Percentiles rank a stretch among this genome's conserved stretches.
phyloP scores from a whole-genome alignment of 2,888 invertebrate species.

The Parthenolecanium corni region DNA sequence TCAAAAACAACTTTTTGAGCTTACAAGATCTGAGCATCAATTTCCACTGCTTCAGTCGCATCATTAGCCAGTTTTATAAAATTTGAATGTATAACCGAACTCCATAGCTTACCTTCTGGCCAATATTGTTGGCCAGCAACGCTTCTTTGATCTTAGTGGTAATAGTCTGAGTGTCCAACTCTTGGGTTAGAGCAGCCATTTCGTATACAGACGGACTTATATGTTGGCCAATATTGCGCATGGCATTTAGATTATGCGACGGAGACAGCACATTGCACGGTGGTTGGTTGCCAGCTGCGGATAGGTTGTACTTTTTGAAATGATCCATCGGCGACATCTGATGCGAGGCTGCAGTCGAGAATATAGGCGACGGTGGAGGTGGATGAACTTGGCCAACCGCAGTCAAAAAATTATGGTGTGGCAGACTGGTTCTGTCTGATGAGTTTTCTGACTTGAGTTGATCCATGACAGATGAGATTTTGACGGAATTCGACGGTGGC shows the following conservation, averaged over 20 bases:
- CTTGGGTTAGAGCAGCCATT: conserved; percentile 92
- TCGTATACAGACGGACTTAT: conserved; percentile 94
- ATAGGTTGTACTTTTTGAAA: conserved; percentile 31
- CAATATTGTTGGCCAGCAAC: conserved; percentile 89
- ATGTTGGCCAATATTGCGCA: conserved; percentile 67
- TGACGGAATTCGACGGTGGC: conserved; percentile 31
- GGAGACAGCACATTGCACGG: conserved; percentile 45
- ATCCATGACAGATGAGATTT: conserved; percentile 31
- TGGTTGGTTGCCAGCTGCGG: conserved; percentile 38
- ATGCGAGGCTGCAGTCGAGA: conserved; percentile 31
- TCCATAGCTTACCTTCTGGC: conserved; percentile 68
- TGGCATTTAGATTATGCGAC: conserved; percentile 43
- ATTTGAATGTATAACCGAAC: too few relatives aligned
- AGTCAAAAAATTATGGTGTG: conserved; percentile 30
- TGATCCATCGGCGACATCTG: conserved; percentile 31
- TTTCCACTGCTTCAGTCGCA: too few relatives aligned
- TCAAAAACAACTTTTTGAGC: too few relatives aligned
- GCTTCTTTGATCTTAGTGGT: conserved; percentile 96
- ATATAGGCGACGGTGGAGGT: conserved; percentile 33
- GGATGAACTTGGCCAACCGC: conserved; percentile 14
- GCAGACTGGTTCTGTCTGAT: conserved; percentile 29
- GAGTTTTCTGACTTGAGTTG: conserved; percentile 30
- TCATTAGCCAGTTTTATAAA: too few relatives aligned
- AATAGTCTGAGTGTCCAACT: conserved; percentile 89
- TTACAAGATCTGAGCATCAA: too few relatives aligned